Conservation (phyloP, 1,140 invertebrate genomes). For the Acromyrmex charruanus region DNA sequence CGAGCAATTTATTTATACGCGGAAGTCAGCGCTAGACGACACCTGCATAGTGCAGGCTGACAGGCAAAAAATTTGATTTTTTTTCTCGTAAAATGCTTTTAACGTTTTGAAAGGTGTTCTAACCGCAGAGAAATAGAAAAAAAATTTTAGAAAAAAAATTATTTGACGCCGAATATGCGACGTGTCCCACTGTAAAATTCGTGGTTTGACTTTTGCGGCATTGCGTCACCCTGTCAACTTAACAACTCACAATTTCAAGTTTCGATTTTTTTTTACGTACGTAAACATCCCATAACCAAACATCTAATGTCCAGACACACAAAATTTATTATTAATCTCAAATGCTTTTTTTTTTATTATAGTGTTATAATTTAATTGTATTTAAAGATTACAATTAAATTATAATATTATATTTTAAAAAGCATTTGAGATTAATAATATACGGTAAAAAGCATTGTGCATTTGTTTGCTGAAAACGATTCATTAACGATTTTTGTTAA, state of each 20-base stretch:
- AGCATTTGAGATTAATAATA: too few relatives aligned
- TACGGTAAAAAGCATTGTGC: too few relatives aligned
- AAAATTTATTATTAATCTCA: too few relatives aligned
- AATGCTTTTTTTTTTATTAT: too few relatives aligned
- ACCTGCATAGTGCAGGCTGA: neutral
- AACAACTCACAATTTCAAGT: conserved; percentile 2
- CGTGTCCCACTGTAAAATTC: neutral
- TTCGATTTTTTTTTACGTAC: neutral
- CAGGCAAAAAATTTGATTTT: conserved; percentile 28
- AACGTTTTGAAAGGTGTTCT: conserved; percentile 43
- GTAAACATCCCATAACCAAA: too few relatives aligned
- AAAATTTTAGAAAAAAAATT: conserved; percentile 29
- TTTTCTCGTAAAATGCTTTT: conserved; percentile 41
- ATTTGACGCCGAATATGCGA: conserved; percentile 30
- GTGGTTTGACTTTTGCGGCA: conserved; percentile 21
- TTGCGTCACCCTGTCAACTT: conserved; percentile 31
- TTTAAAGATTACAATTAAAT: too few relatives aligned
- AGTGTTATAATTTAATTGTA: too few relatives aligned
- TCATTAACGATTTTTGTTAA: too few relatives aligned
- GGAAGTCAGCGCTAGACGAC: neutral
- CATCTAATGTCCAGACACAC: too few relatives aligned
- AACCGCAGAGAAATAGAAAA: conserved; percentile 32
- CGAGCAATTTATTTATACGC: neutral
- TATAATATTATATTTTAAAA: too few relatives aligned
- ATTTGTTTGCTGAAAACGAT: too few relatives aligned